Conservation (phyloP, 2,113 vertebrate species). For the Rhynchopsitta pachyrhyncha region DNA sequence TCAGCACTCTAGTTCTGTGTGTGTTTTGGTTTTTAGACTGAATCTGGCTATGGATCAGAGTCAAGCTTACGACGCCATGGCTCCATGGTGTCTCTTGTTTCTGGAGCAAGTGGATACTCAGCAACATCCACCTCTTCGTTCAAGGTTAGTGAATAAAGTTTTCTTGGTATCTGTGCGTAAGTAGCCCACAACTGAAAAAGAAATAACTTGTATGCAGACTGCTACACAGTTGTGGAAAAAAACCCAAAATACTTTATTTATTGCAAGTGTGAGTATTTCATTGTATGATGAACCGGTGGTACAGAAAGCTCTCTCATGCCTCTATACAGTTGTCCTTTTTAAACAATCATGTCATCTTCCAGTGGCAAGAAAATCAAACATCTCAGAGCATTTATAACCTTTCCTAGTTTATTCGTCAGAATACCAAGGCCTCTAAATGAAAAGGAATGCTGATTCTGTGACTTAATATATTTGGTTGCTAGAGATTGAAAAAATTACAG, state of each 20-base stretch:
- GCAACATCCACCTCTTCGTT: conserved; percentile 96
- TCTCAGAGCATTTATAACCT: not conserved
- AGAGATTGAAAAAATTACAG: not conserved
- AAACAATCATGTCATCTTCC: not conserved
- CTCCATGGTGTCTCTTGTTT: conserved; percentile 94
- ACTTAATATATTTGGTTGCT: not conserved
- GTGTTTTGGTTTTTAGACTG: conserved; percentile 78
- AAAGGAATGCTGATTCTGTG: not conserved
- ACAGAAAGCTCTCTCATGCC: not conserved
- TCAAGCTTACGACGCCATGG: conserved; percentile 93
- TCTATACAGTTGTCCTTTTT: not conserved
- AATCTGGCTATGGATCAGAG: conserved; percentile 96
- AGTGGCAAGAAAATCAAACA: not conserved
- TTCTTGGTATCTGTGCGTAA: not conserved
- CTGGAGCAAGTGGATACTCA: conserved; percentile 93
- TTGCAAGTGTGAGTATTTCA: not conserved
- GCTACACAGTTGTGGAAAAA: not conserved
- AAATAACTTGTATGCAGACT: rapidly evolving
- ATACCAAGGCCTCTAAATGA: not conserved
- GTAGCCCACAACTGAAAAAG: not conserved
- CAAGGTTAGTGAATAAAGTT: conserved; percentile 80
- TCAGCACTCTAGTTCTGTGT: not conserved
- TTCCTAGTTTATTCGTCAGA: not conserved
- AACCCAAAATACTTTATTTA: not conserved
- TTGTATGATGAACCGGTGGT: not conserved